phyloP scores from a whole-genome alignment of 2,113 vertebrate species.

The Pavo muticus region DNA sequence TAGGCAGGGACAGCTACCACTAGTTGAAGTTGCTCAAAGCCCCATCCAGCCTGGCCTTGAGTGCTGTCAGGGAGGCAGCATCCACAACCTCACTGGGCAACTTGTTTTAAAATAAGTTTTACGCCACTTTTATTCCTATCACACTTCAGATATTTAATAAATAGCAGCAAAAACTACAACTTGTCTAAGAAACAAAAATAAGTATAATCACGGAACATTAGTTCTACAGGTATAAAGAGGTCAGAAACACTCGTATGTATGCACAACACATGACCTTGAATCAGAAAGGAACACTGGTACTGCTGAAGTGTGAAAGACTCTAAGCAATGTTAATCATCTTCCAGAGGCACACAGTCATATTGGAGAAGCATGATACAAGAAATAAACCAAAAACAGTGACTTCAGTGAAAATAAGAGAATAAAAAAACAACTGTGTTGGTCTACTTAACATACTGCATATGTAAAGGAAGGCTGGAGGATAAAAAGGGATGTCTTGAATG shows the following conservation, averaged over 20 bases:
- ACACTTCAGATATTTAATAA: not conserved
- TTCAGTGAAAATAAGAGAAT: not conserved
- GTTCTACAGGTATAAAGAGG: not conserved
- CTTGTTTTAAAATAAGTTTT: not conserved
- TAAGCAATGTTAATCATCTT: not conserved
- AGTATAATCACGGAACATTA: not conserved
- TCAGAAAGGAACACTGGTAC: not conserved
- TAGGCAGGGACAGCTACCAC: too few species aligned
- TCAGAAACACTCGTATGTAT: not conserved
- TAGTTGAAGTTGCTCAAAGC: too few species aligned
- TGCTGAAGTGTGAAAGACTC: not conserved
- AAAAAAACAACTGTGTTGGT: not conserved
- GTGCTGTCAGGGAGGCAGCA: too few species aligned
- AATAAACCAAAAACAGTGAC: rapidly evolving
- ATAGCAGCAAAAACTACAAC: not conserved
- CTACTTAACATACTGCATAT: not conserved
- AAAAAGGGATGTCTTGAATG: not conserved
- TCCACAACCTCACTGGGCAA: too few species aligned
- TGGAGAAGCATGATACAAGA: rapidly evolving
- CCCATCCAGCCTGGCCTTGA: too few species aligned
- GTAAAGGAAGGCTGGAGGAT: not conserved
- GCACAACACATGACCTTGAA: not conserved
- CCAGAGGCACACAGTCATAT: not conserved
- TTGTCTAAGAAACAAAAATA: not conserved
- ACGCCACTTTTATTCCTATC: not conserved